Evolutionary conservation across 2,797 vertebrate genomes (phyloP), one percentile per base, ranked within the genome.

Genomic region (Periophthalmus magnuspinnatus): DNA sequence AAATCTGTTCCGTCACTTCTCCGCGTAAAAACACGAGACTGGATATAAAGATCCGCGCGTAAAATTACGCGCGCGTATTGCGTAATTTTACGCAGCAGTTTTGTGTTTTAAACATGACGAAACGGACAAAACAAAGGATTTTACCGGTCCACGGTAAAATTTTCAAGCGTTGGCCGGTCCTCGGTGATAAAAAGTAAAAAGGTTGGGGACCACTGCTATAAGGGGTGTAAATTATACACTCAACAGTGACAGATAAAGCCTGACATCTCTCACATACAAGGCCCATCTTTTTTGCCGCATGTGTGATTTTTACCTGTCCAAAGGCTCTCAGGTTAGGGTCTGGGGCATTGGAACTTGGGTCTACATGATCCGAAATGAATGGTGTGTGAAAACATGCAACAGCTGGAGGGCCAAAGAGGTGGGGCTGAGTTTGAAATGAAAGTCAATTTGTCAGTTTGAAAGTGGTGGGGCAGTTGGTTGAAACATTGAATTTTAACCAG

Each of bases 161-260:
- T n/a, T n/a, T n/a, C n/a, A n/a, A n/a, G n/a, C n/a, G n/a, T n/a
- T n/a, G n/a, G n/a, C n/a, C n/a, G n/a, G n/a, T n/a, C n/a, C n/a
- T n/a, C n/a, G n/a, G n/a, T n/a, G n/a, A n/a, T n/a, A n/a, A n/a
- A n/a, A n/a, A n/a, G n/a, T n/a, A n/a, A n/a, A n/a, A n/a, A n/a
- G n/a, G n/a, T n/a, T n/a, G n/a, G n/a, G n/a, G n/a, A n/a, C n/a
- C n/a, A n/a, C n/a, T n/a, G n/a, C n/a, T n/a, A 59, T 32, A 28
- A 28, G 1, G 28, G 28, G 28, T 3, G 1, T 3, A 76, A 81
- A 89, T 67, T 81, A 90, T 79, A 87, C 85, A 85, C 79, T 88
- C 79, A 83, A 86, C 76, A 38, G 67, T 84, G 87, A 89, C 82
- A 86, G 85, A 74, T 78, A 74, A 75, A 55, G 21, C 38, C 34